Base-by-base conservation (phyloP, 2,113 vertebrate genomes). In the Rissa tridactyla region DNA sequence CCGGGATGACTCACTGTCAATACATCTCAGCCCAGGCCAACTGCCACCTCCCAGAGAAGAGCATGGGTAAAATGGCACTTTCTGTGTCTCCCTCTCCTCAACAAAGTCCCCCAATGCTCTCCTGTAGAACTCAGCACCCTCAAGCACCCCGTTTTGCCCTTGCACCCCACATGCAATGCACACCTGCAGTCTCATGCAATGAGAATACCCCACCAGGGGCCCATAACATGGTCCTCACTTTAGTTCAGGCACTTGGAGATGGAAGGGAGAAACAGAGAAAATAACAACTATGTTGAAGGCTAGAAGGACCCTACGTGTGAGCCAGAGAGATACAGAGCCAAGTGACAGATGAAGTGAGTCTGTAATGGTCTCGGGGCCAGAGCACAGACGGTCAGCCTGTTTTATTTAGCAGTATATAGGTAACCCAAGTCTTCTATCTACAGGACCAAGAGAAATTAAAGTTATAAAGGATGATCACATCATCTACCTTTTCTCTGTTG, bases 161-260 rank as follows among this genome's bases (percentile, higher is more conserved):
- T 1, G 1, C 1, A 1, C 10, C 14, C 12, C 21, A 17, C 6
- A 20, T 44, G 23, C 20, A 64, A 29, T 30, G 13, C 21, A 55
- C 22, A 30, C 2, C 26, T 44, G 7, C n/a, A 13, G 9, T 71
- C 36, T 77, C 29, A 38, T 5, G 36, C 13, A 32, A 3, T 46
- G 26, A 52, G 13, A 62, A 29, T 66, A 62, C 3, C 10, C 26
- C 26, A 38, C 6, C 13, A 15, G 19, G 9, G 47, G 26, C 52
- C 11, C 25, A 11, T 71, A 80, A 61, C 9, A 51, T 4, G 23
- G 60, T 36, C n/a, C 15, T 54, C 11, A 20, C 40, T 60, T 44
- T 10, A 68, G 42, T 68, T 82, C 13, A 46, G 21, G 25, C 22
- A 40, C 15, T 62, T 42, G 7, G 13, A 57, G 10, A 36, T 30